Percentiles rank a stretch among this genome's conserved stretches.
Evolutionary conservation across 1,140 invertebrate genomes (phyloP).

Genomic region (Homarus americanus): DNA sequence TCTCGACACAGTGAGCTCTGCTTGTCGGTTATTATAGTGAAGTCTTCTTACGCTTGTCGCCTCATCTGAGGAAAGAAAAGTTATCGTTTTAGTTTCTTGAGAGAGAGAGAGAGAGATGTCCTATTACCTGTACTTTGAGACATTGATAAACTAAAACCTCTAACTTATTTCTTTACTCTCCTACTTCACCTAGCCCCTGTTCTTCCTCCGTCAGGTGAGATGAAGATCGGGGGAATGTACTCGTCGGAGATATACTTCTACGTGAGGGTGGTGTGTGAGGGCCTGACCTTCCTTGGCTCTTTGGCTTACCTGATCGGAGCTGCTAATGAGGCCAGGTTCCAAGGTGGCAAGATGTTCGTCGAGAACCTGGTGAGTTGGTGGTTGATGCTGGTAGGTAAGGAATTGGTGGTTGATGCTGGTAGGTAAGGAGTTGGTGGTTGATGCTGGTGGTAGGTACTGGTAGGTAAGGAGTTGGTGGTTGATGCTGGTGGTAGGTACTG

Average conservation of each 20-base stretch:
- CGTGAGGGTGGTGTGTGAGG: constrained; percentile 65
- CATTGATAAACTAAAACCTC: too few relatives aligned
- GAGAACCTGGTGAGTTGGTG: constrained; percentile 87
- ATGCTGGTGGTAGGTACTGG: too few relatives aligned
- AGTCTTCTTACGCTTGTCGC: too few relatives aligned
- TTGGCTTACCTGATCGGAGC: constrained; percentile 90
- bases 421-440: background rate
- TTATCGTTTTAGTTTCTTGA: too few relatives aligned
- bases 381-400: background rate
- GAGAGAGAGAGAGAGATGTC: too few relatives aligned
- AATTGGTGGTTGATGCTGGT: background rate
- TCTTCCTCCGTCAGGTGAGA: constrained; percentile 13
- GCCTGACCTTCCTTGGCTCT: constrained; percentile 83
- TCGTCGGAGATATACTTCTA: constrained; percentile 58
- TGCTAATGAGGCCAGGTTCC: constrained; percentile 87
- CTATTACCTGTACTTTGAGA: too few relatives aligned
- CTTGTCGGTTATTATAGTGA: too few relatives aligned
- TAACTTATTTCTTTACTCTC: too few relatives aligned
- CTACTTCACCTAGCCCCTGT: too few relatives aligned
- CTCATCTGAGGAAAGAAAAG: too few relatives aligned
- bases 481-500: too few relatives aligned
- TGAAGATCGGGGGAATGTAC: constrained; percentile 49
- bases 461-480: background rate
- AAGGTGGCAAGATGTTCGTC: constrained; percentile 93
- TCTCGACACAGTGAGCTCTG: too few relatives aligned